These are phyloP conservation scores for Polymixis flavicincta DNA, from an alignment of 2,888 invertebrate genomes.

Conservation along the genomic window DNA sequence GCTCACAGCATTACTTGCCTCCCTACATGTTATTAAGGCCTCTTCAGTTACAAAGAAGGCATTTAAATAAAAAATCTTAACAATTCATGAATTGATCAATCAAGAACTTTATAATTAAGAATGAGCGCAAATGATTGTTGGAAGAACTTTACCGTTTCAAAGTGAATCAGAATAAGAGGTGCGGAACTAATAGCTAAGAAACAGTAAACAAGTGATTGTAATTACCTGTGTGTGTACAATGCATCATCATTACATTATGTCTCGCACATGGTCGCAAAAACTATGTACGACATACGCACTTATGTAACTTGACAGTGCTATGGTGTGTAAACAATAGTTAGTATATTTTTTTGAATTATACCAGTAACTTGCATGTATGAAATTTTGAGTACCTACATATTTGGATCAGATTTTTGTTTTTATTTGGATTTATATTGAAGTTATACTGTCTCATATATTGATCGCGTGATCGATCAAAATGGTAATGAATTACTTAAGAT, in stretches of 20 bases:
- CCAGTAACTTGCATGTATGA: background rate
- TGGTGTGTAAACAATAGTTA: slow-evolving; percentile 46
- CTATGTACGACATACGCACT: slow-evolving; percentile 37
- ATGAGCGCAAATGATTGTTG: slow-evolving; percentile 19
- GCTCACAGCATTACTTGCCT: background rate
- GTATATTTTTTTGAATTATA: slow-evolving; percentile 18
- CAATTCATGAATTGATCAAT: slow-evolving; percentile 21
- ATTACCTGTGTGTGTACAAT: slow-evolving; percentile 61
- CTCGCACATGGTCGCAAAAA: slow-evolving; percentile 58
- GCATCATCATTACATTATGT: slow-evolving; percentile 52
- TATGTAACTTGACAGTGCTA: slow-evolving; percentile 42
- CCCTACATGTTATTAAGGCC: background rate
- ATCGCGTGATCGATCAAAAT: no score
- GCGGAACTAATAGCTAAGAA: slow-evolving; percentile 65
- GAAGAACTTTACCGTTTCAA: slow-evolving; percentile 44
- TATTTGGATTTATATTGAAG: background rate
- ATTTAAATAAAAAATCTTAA: no score
- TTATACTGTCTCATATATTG: no score
- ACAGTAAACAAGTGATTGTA: slow-evolving; percentile 52
- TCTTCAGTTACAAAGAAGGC: background rate
- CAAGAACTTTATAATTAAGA: slow-evolving; percentile 16
- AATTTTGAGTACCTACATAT: background rate
- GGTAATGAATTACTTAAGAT: background rate
- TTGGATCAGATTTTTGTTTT: background rate
- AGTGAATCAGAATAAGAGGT: slow-evolving; percentile 61